Base-by-base conservation (phyloP, 2,888 invertebrate species). In the Osedax fenrisi region DNA sequence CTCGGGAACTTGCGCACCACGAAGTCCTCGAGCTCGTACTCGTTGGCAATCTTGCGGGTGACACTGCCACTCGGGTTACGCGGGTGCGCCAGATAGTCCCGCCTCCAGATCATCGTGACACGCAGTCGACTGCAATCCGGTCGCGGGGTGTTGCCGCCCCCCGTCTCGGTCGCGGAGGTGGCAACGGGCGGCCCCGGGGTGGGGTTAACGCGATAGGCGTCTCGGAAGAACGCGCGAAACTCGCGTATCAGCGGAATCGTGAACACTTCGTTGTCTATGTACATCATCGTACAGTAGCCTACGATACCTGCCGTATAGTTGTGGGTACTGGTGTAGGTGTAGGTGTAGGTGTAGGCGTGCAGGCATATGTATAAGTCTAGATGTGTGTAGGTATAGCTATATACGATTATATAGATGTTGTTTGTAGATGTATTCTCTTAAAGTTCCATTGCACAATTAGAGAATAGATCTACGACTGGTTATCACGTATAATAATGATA, bases 81-180 rank as follows among this genome's bases (percentile, higher is more conserved):
- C 0, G 83, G 83, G 77, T 84, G 84, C 1, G 83, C 82, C 21
- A 83, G 77, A 75, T 84, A 84, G 75, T 84, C 80, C 2, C 80
- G 77, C 24, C 84, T 78, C 82, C 83, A 83, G n/a, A 84, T 80
- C 73, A 84, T 80, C 17, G 82, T 71, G n/a, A 83, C 78, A 3
- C 77, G 78, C 2, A 83, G 75, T 13, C 78, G 76, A 17, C 77
- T 61, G 77, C 84, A 84, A 76, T 81, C 75, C 17, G 80, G 72
- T 2, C 24, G 66, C 2, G 76, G 77, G 10, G 66, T 67, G 2
- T 69, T 67, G 1, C 67, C 5, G 41, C 78, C 2, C 77, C 78
- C 3, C 83, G 74, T 13, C 78, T 76, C 17, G 77, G 62, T 77
- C 84, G 83, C 76, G 81, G 75, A 13, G 80, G 72, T 2, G 24